Conservation (phyloP, 2,888 invertebrate species). For the Monoplex corrugatus region DNA sequence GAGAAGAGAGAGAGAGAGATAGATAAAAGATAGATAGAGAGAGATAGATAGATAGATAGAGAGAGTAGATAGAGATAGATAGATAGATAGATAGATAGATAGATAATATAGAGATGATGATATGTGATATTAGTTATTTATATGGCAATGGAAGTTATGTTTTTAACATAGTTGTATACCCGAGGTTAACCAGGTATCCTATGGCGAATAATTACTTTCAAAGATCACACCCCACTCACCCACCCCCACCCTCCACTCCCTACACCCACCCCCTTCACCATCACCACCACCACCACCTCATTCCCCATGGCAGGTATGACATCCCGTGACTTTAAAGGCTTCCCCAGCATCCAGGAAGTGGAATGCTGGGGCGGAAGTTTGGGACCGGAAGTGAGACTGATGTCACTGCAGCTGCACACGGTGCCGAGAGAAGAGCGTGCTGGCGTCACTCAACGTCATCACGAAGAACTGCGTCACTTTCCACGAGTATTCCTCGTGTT, state of each 20-base stretch:
- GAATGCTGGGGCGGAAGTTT: constrained; percentile 11
- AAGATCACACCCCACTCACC: too few relatives aligned
- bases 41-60: too few relatives aligned
- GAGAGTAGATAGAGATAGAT: too few relatives aligned
- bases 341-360: constrained; percentile 40
- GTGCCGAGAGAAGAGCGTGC: not conserved
- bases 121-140: too few relatives aligned
- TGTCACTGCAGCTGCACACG: constrained; percentile 3
- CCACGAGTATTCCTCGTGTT: constrained; percentile 26
- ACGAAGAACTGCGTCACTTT: constrained; percentile 19
- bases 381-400: constrained; percentile 32
- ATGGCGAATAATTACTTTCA: too few relatives aligned
- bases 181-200: too few relatives aligned
- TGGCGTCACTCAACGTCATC: constrained; percentile 14
- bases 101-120: too few relatives aligned
- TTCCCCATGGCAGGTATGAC: constrained; percentile 37
- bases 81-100: too few relatives aligned
- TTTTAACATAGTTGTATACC: too few relatives aligned
- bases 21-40: too few relatives aligned
- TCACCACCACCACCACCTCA: not conserved
- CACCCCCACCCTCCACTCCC: not conserved
- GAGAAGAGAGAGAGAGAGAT: too few relatives aligned
- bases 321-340: constrained; percentile 20
- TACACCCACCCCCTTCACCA: not conserved
- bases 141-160: too few relatives aligned